phyloP scores from a whole-genome alignment of 2,888 invertebrate genomes.

The Cotesia congregata region DNA sequence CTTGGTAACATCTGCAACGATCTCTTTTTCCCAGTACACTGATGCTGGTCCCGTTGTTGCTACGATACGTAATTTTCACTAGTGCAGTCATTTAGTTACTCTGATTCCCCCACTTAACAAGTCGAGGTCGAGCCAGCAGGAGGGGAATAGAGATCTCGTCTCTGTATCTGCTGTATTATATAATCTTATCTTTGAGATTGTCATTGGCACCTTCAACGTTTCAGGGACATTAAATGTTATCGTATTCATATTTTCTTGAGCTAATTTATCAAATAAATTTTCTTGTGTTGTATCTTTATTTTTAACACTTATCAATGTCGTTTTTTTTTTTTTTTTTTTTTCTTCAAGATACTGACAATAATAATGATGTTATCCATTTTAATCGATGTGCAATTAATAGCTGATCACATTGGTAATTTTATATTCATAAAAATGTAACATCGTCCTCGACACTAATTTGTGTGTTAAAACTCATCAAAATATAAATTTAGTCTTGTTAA shows the following conservation, averaged over 20 bases:
- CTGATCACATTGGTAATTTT: not conserved
- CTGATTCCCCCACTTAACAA: constrained; percentile 15
- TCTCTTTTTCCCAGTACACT: not conserved
- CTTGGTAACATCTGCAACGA: not conserved
- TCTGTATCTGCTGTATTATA: constrained; percentile 41
- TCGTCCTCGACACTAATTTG: constrained; percentile 15
- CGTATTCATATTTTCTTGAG: constrained; percentile 25
- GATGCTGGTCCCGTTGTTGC: not conserved
- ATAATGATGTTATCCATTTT: too few species aligned
- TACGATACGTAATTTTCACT: not conserved
- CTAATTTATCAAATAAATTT: not conserved
- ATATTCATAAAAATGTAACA: not conserved
- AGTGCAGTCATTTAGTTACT: constrained; percentile 15
- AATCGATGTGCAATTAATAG: too few species aligned
- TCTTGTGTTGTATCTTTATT: constrained; percentile 4
- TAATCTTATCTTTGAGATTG: constrained; percentile 51
- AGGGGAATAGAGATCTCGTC: constrained; percentile 37
- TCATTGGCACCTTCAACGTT: constrained; percentile 51
- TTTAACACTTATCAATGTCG: not conserved
- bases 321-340: too few species aligned
- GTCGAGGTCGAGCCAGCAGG: constrained; percentile 30
- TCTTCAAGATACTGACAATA: too few species aligned
- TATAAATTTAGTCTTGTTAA: constrained; percentile 20
- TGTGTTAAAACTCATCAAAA: constrained; percentile 21
- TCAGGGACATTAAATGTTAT: constrained; percentile 33